Evolutionary conservation across 2,888 invertebrate species (phyloP).

Genomic region (Alloscopus bannaensis): DNA sequence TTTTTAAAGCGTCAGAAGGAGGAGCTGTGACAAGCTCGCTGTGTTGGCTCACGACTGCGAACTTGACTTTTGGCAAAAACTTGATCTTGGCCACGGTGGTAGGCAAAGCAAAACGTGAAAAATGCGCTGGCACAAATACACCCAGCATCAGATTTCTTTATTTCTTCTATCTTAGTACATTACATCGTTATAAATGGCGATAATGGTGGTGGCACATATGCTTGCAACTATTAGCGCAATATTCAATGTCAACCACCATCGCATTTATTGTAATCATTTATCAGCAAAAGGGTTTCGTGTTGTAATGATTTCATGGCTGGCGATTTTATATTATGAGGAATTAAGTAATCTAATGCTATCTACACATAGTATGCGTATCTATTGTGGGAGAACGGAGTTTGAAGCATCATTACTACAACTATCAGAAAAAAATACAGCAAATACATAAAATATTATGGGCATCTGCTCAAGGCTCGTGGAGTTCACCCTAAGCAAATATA

Average conservation of each 20-base stretch:
- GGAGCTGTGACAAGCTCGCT: no score
- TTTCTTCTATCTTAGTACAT: slow-evolving; percentile 5
- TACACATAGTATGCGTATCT: no score
- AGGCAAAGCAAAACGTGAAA: slow-evolving; percentile 41
- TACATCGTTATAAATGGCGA: neutral
- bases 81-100: slow-evolving; percentile 62
- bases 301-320: slow-evolving; percentile 34
- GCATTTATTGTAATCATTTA: slow-evolving; percentile 13
- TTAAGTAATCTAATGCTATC: slow-evolving; percentile 38
- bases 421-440: no score
- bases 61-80: slow-evolving; percentile 49
- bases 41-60: slow-evolving; percentile 13
- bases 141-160: neutral
- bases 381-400: no score
- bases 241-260: slow-evolving; percentile 54
- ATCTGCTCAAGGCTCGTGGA: no score
- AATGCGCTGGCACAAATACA: neutral
- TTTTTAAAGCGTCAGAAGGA: no score
- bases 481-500: no score
- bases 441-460: no score
- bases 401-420: no score
- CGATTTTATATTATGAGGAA: slow-evolving; percentile 22
- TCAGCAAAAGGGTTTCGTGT: no score
- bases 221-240: slow-evolving; percentile 13
- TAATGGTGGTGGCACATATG: neutral